A percentile compares a stretch with the other conserved stretches of the same genome.
phyloP scores from a whole-genome alignment of 2,113 vertebrate species.

The Platichthys stellatus region DNA sequence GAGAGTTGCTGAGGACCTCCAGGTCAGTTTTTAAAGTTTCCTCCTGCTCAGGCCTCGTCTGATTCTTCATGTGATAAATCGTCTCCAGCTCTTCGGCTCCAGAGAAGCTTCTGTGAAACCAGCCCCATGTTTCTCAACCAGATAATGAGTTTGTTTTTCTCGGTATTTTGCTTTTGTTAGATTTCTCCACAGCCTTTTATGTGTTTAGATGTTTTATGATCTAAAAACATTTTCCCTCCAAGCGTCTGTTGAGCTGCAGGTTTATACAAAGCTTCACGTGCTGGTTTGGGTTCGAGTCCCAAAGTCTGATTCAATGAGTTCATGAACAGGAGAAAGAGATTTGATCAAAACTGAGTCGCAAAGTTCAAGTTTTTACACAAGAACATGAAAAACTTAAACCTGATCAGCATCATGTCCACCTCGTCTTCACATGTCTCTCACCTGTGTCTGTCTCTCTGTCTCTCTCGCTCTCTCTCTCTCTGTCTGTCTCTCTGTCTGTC shows the following conservation, averaged over 20 bases:
- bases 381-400: not conserved
- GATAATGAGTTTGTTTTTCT: conserved; percentile 35
- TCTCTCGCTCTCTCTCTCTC: too few relatives aligned
- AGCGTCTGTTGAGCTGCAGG: not conserved
- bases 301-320: conserved; percentile 36
- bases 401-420: too few relatives aligned
- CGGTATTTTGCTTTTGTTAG: conserved; percentile 7
- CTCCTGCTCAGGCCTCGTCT: conserved; percentile 3
- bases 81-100: not conserved
- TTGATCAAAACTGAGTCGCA: conserved; percentile 12
- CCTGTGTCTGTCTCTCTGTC: too few relatives aligned
- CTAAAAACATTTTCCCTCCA: conserved; percentile 30
- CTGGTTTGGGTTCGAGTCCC: conserved; percentile 4
- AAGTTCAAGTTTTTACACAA: not conserved
- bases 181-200: conserved; percentile 33
- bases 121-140: conserved; percentile 2
- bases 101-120: conserved; percentile 8
- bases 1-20: too few relatives aligned
- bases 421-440: not conserved
- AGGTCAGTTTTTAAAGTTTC: not conserved
- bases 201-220: conserved; percentile 56
- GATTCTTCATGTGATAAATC: not conserved
- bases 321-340: conserved; percentile 25
- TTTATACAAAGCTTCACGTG: conserved; percentile 7
- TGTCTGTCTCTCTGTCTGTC: not conserved